These are phyloP conservation scores for Listronotus oregonensis DNA, from an alignment of 1,140 invertebrate genomes.

Conservation along the genomic window DNA sequence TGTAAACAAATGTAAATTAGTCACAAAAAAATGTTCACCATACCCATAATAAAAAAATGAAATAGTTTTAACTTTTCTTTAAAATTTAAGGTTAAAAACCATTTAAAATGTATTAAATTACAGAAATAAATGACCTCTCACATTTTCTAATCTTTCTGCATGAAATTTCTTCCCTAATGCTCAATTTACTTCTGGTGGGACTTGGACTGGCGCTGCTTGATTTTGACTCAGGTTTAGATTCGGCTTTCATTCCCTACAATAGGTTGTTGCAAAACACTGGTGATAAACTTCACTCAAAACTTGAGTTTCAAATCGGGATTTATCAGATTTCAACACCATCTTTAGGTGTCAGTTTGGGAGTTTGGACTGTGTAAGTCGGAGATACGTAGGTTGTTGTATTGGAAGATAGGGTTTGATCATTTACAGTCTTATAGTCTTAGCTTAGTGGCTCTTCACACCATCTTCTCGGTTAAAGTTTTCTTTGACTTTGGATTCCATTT, in stretches of 20 bases:
- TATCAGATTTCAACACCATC: slow-evolving; percentile 71
- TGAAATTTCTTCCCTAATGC: slow-evolving; percentile 58
- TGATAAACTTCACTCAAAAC: slow-evolving; percentile 58
- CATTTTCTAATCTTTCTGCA: slow-evolving; percentile 64
- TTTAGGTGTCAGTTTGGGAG: slow-evolving; percentile 64
- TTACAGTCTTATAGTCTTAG: slow-evolving; percentile 53
- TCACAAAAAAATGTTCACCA: too few relatives aligned
- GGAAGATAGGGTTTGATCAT: slow-evolving; percentile 12
- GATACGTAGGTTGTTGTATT: slow-evolving; percentile 16
- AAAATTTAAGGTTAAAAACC: too few relatives aligned
- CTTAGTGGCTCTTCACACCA: not conserved
- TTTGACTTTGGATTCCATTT: slow-evolving; percentile 34
- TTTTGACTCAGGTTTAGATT: slow-evolving; percentile 15
- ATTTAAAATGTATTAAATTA: too few relatives aligned
- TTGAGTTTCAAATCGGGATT: slow-evolving; percentile 72
- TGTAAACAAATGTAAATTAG: too few relatives aligned
- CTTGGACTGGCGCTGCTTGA: slow-evolving; percentile 29
- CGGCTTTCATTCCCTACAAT: slow-evolving; percentile 2
- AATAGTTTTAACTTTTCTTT: too few relatives aligned
- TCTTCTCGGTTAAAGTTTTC: slow-evolving; percentile 16
- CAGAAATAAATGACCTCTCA: slow-evolving; percentile 58
- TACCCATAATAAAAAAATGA: too few relatives aligned
- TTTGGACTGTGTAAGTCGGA: slow-evolving; percentile 28
- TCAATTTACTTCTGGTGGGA: slow-evolving; percentile 44
- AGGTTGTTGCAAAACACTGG: slow-evolving; percentile 26